phyloP scores from a whole-genome alignment of 2,797 vertebrate species.

The Tapirus indicus region DNA sequence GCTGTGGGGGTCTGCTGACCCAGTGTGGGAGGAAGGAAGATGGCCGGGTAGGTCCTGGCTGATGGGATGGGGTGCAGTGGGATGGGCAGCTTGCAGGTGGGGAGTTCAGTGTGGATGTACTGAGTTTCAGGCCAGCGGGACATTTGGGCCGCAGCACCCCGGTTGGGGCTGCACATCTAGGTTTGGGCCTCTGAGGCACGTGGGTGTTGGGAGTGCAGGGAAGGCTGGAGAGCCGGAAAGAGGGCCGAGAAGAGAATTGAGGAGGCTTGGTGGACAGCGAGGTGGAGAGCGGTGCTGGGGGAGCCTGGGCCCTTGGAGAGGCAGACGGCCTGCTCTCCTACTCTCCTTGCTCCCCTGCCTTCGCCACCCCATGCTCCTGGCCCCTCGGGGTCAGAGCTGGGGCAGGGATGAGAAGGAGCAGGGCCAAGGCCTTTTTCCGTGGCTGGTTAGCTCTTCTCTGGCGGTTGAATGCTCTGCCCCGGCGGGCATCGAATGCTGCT shows the following conservation, averaged over 20 bases:
- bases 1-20: neutral
- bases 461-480: neutral
- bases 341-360: too few relatives aligned
- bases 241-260: rapidly evolving
- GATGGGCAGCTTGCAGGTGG: rapidly evolving
- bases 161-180: neutral
- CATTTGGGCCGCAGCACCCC: neutral
- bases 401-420: neutral
- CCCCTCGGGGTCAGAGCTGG: neutral
- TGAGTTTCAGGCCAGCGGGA: neutral
- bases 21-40: neutral
- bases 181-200: neutral
- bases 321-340: neutral
- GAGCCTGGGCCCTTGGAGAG: neutral
- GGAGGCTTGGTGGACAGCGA: neutral
- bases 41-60: rapidly evolving
- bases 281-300: rapidly evolving
- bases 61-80: neutral
- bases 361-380: neutral
- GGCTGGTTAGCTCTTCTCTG: too few relatives aligned
- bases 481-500: rapidly evolving
- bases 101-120: rapidly evolving
- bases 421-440: rapidly evolving
- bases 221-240: neutral
- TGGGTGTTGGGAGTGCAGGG: neutral